phyloP scores from a whole-genome alignment of 2,888 invertebrate species.

The Nematopogon swammerdamellus region DNA sequence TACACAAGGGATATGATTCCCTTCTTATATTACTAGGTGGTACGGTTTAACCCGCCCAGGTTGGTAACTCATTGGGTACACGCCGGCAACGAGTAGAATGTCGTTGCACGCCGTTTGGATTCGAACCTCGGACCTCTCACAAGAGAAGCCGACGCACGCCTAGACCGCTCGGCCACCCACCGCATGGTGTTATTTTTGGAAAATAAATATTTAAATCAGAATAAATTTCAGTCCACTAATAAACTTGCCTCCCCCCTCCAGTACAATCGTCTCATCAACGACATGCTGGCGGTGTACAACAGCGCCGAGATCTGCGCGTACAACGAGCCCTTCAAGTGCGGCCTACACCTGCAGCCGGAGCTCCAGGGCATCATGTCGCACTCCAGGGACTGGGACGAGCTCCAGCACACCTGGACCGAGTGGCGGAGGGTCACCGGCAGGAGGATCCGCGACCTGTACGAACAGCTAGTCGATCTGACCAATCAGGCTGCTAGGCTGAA shows the following conservation, averaged over 20 bases:
- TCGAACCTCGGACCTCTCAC: too few species aligned
- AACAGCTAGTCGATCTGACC: constrained; percentile 74
- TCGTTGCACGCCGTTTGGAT: too few species aligned
- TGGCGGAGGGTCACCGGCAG: constrained; percentile 85
- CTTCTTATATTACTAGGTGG: too few species aligned
- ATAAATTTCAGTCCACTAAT: not conserved
- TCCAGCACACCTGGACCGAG: constrained; percentile 85
- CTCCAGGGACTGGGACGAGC: constrained; percentile 80
- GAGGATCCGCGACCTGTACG: constrained; percentile 73
- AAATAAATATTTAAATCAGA: too few species aligned
- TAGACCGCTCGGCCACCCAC: too few species aligned
- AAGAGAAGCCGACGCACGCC: too few species aligned
- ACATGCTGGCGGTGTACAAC: constrained; percentile 86
- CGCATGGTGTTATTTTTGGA: too few species aligned
- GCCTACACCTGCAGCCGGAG: constrained; percentile 77
- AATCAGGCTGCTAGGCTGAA: constrained; percentile 78
- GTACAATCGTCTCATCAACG: constrained; percentile 85
- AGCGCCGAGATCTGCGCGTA: constrained; percentile 80
- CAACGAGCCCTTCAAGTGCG: constrained; percentile 80
- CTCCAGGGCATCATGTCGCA: constrained; percentile 72
- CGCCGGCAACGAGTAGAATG: too few species aligned
- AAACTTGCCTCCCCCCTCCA: constrained; percentile 44
- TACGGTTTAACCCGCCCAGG: too few species aligned
- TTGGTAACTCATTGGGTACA: too few species aligned
- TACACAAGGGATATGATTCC: too few species aligned